Percentiles rank a stretch among this genome's conserved stretches.
phyloP scores from a whole-genome alignment of 2,113 vertebrate genomes.

The Pitta sordida region DNA sequence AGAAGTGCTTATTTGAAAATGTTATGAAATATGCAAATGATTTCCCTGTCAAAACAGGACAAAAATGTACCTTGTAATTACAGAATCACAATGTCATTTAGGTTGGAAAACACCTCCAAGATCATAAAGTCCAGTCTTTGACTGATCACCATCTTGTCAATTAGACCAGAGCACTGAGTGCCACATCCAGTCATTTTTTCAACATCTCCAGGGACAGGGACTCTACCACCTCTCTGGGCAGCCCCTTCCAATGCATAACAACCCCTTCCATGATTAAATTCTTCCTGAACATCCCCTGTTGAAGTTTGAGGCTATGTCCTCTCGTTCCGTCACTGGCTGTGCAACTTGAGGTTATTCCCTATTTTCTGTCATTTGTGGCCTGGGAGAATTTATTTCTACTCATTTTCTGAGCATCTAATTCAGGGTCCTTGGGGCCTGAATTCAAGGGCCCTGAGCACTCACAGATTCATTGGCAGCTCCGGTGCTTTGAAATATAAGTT shows the following conservation, averaged over 20 bases:
- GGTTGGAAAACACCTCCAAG: neutral
- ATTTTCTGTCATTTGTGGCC: neutral
- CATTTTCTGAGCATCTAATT: neutral
- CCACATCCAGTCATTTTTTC: fast-evolving
- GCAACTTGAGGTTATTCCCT: neutral
- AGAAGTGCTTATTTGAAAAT: neutral
- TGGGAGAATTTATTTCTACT: neutral
- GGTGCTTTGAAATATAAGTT: neutral
- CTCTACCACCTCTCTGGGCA: neutral
- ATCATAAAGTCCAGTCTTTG: neutral
- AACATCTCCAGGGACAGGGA: neutral
- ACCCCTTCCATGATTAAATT: neutral
- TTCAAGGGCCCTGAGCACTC: neutral
- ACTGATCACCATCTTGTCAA: neutral
- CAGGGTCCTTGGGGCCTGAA: neutral
- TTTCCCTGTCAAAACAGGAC: neutral
- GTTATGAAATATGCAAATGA: neutral
- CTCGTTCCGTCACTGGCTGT: no score
- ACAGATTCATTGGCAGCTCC: neutral
- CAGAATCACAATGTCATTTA: neutral
- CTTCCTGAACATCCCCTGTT: no score
- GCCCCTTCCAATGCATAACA: neutral
- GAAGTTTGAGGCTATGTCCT: neutral
- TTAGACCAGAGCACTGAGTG: neutral
- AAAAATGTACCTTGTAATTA: neutral